Conservation (phyloP, 1,140 invertebrate genomes). For the Micrasema minimum region DNA sequence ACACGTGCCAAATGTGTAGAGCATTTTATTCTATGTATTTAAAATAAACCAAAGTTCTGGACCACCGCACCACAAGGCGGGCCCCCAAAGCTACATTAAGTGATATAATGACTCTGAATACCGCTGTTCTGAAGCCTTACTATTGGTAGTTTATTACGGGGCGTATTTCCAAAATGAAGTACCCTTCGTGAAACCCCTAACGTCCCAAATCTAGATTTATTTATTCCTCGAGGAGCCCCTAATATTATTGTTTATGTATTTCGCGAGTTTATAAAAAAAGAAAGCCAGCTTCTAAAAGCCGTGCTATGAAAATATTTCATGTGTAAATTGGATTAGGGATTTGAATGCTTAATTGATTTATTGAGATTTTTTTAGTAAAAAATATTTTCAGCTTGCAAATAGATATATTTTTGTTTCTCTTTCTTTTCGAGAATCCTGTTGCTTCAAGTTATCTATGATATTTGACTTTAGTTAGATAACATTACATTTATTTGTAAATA, state of each 20-base stretch:
- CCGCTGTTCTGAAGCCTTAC: too few species aligned
- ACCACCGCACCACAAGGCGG: too few species aligned
- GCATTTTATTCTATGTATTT: too few species aligned
- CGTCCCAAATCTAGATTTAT: constrained; percentile 36
- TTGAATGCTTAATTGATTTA: constrained; percentile 35
- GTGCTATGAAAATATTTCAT: constrained; percentile 21
- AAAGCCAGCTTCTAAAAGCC: background rate
- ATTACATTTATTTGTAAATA: too few species aligned
- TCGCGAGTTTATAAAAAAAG: constrained; percentile 31
- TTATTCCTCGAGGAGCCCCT: constrained; percentile 31
- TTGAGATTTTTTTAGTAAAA: constrained; percentile 4
- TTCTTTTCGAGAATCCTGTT: too few species aligned
- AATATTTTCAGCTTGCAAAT: background rate
- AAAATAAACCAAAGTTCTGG: too few species aligned
- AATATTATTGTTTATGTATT: constrained; percentile 38
- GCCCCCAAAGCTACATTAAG: too few species aligned
- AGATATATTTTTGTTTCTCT: too few species aligned
- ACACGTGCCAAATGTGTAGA: too few species aligned
- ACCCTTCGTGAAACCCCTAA: constrained; percentile 18
- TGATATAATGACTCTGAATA: too few species aligned
- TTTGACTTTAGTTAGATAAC: too few species aligned
- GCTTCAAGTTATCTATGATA: too few species aligned
- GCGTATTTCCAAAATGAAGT: constrained; percentile 33
- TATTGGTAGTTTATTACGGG: constrained; percentile 25
- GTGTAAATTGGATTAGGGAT: constrained; percentile 28